Base-by-base conservation (phyloP, 2,113 vertebrate genomes). In the Malurus melanocephalus region DNA sequence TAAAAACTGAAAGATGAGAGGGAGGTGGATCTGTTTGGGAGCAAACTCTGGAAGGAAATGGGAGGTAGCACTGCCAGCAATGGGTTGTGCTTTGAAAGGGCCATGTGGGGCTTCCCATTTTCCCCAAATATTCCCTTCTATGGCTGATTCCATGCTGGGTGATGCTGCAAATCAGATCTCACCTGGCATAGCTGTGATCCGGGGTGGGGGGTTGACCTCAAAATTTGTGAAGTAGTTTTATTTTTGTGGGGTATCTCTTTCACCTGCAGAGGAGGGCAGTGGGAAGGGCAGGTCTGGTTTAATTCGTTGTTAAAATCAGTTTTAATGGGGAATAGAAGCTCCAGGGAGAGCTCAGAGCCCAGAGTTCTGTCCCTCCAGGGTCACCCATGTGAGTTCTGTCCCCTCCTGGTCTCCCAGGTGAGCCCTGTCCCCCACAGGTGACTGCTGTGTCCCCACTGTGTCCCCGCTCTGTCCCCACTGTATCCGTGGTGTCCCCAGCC, bases 171-270 rank as follows among this genome's bases (percentile, higher is more conserved):
- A 30, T 30, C 51, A 71, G 2, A 16, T 6, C 52, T 53, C 43
- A 1, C 2, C 3, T 23, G 22, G 30, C 35, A 4, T 10, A 23
- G 26, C 75, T 72, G 53, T 65, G 48, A 4, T 0, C 38, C 30
- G 12, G 2, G 4, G 33, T 33, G 33, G 28, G 32, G 28, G 3
- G 60, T 77, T 73, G 11, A 62, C 51, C 48, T 51, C 32, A 35
- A 57, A 57, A 62, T 30, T 28, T 0, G 0, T 22, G 11, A 27
- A 48, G 1, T 23, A 5, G 2, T 43, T 80, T 65, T 7, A 5
- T 3, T n/a, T 46, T 27, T 19, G 26, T 38, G 1, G 13, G 33
- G 16, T 51, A 40, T 65, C 5, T 52, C 14, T 59, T 69, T 69
- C 8, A 5, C 22, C 11, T 5, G 11, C 20, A 21, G 10, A 2